Evolutionary conservation across 2,113 vertebrate species (phyloP).

Genomic region (Ptyas mucosa): DNA sequence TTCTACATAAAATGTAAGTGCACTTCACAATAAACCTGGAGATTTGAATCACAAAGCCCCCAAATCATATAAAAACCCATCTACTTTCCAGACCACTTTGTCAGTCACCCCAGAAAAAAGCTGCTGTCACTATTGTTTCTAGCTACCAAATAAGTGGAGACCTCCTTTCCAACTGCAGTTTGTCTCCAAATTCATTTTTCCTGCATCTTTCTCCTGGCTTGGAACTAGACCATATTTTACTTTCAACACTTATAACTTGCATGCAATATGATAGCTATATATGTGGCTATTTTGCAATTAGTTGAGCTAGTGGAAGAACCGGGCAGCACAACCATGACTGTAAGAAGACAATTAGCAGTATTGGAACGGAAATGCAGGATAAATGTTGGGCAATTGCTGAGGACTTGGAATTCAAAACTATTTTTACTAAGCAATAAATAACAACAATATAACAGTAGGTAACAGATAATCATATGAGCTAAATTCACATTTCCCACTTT

Average conservation of each 20-base stretch:
- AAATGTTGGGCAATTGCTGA: constrained; percentile 49
- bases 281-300: constrained; percentile 68
- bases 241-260: constrained; percentile 41
- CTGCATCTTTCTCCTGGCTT: too few species aligned
- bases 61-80: too few species aligned
- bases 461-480: neutral
- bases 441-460: neutral
- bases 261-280: constrained; percentile 60
- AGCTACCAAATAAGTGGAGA: too few species aligned
- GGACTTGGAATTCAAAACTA: constrained; percentile 53
- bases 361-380: constrained; percentile 49
- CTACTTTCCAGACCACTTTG: too few species aligned
- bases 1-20: too few species aligned
- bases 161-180: too few species aligned
- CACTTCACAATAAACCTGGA: too few species aligned
- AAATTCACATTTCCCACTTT: neutral
- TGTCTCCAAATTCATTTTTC: too few species aligned
- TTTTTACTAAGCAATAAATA: constrained; percentile 38
- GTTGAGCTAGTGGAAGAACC: constrained; percentile 69
- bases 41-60: too few species aligned
- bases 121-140: too few species aligned
- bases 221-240: too few species aligned
- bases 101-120: too few species aligned
- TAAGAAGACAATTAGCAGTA: constrained; percentile 64
- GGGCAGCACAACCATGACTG: constrained; percentile 65